Conservation (phyloP, 2,797 vertebrate species). For the Protonibea diacanthus region DNA sequence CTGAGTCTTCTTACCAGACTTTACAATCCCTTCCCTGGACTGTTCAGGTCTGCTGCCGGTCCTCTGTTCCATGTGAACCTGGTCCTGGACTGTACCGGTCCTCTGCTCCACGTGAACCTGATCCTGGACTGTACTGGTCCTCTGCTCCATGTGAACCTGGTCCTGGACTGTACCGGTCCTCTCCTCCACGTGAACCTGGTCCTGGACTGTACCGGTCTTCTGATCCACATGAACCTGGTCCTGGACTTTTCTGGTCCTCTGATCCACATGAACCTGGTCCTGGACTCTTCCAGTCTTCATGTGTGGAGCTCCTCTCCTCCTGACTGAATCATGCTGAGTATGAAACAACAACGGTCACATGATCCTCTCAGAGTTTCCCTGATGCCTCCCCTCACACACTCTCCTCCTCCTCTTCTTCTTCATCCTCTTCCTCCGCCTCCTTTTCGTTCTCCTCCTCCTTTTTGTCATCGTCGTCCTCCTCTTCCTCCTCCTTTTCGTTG, state of each 20-base stretch:
- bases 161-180: slow-evolving; percentile 1
- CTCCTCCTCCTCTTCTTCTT: slow-evolving; percentile 36
- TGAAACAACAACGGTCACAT: slow-evolving; percentile 47
- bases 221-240: slow-evolving; percentile 45
- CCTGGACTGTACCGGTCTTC: slow-evolving; percentile 55
- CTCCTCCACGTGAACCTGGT: slow-evolving; percentile 50
- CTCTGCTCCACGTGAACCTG: slow-evolving; percentile 49
- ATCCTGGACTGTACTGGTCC: slow-evolving; percentile 66
- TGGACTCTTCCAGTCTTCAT: background rate
- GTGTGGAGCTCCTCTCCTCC: slow-evolving; percentile 29
- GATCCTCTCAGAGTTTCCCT: slow-evolving; percentile 26
- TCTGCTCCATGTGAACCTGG: slow-evolving; percentile 5
- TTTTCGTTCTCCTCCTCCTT: too few relatives aligned
- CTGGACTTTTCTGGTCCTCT: slow-evolving; percentile 46
- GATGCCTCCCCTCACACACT: slow-evolving; percentile 33
- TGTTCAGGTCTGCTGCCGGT: slow-evolving; percentile 67
- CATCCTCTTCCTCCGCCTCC: slow-evolving; percentile 9
- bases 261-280: background rate
- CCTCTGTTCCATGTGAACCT: slow-evolving; percentile 18
- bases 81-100: slow-evolving; percentile 1
- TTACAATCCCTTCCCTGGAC: slow-evolving; percentile 83
- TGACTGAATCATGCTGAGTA: slow-evolving; percentile 31
- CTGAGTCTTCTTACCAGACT: slow-evolving; percentile 89
- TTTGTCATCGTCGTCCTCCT: too few relatives aligned
- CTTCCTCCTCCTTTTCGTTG: too few relatives aligned